Evolutionary conservation across 1,140 invertebrate genomes (phyloP).

Genomic region (Rhopalosiphum padi): DNA sequence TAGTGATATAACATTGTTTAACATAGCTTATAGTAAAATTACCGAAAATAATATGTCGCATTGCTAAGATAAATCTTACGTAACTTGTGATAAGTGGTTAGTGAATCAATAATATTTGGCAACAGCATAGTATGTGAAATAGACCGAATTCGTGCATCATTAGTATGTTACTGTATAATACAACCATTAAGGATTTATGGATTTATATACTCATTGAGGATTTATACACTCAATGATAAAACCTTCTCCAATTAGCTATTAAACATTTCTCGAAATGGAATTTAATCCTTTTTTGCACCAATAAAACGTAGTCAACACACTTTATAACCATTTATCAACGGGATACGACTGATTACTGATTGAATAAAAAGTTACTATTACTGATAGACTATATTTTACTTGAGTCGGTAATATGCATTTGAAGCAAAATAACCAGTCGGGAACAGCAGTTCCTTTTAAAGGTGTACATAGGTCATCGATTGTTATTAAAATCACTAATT

Average conservation of each 20-base stretch:
- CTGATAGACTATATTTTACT: neutral
- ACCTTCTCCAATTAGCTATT: conserved; percentile 5
- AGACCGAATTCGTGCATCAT: neutral
- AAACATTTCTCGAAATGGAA: neutral
- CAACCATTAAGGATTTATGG: neutral
- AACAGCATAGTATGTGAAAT: neutral
- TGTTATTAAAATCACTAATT: conserved; percentile 23
- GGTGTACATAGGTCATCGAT: neutral
- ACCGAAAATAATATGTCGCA: neutral
- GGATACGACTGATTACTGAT: neutral
- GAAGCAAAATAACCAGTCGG: neutral
- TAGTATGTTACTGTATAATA: neutral
- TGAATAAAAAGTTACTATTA: neutral
- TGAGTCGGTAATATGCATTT: neutral
- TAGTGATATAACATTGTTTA: neutral
- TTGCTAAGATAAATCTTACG: neutral
- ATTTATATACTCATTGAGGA: neutral
- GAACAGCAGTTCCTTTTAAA: neutral
- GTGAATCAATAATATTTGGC: neutral
- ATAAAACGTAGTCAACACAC: neutral
- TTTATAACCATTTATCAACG: neutral
- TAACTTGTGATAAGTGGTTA: neutral
- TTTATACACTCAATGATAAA: neutral
- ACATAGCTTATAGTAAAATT: neutral
- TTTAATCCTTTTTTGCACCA: conserved; percentile 7